Evolutionary conservation across 2,888 invertebrate species (phyloP).

Genomic region (Coelogynopora nodosa): DNA sequence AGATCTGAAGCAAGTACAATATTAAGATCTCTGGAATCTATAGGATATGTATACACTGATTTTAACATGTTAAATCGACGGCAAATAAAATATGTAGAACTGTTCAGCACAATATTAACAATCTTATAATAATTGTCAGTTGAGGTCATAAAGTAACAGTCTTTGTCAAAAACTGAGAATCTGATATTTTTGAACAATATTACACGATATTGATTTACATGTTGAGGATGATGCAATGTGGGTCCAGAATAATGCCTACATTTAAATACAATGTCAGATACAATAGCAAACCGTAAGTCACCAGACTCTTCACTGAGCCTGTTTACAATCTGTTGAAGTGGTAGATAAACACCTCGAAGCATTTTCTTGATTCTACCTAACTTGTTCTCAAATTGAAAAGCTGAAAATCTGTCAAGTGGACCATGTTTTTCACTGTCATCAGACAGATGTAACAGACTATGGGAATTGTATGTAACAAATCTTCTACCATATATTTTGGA

Average conservation of each 20-base stretch:
- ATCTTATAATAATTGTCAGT: neutral
- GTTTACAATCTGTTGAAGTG: neutral
- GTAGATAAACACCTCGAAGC: neutral
- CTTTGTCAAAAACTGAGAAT: neutral
- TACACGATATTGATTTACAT: neutral
- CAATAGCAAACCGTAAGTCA: neutral
- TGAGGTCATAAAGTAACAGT: neutral
- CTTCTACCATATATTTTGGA: slow-evolving; percentile 53
- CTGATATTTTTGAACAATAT: neutral
- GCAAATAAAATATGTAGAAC: neutral
- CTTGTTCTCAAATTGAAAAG: slow-evolving; percentile 57
- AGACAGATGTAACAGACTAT: slow-evolving; percentile 55
- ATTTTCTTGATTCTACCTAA: slow-evolving; percentile 50
- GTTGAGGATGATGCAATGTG: neutral
- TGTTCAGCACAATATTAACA: neutral
- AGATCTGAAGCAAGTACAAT: neutral
- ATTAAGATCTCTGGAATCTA: neutral
- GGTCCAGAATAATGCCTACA: neutral
- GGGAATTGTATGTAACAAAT: slow-evolving; percentile 56
- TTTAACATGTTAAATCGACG: neutral
- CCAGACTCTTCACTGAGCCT: neutral
- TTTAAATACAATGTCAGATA: neutral
- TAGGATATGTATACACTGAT: neutral
- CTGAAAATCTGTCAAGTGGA: slow-evolving; percentile 52
- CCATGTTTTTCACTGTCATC: slow-evolving; percentile 55